Base-by-base conservation (phyloP, 1,140 invertebrate species). In the Calephelis nemesis region DNA sequence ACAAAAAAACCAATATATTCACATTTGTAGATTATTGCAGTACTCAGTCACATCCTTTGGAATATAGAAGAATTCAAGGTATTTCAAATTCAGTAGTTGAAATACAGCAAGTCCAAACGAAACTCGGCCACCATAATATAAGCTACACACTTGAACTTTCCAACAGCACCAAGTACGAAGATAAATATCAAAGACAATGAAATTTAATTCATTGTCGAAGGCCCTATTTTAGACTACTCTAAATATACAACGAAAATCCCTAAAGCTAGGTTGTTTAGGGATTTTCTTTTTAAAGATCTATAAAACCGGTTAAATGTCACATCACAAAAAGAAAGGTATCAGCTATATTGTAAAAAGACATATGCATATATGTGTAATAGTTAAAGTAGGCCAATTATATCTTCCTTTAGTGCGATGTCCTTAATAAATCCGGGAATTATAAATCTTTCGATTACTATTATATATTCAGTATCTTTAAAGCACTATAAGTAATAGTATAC, bases 101-200 rank as follows among this genome's bases (percentile, higher is more conserved):
- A 58, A 58, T 12, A 58, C 30, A 12, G 19, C 30, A 58, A 58
- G 54, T 30, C 54, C 54, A 58, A 58, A 58, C 54, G 54, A 58
- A 58, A 58, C 54, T 58, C 30, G 54, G 54, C 54, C 54, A 58
- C 54, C 54, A 39, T 12, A 58, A 58, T 30, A 58, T 58, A 11
- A 58, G 54, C 54, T 58, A 58, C 54, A 58, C 54, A 58, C 54
- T 58, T 58, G 11, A 39, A 58, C 39, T 58, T 12, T 12, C 39
- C 6, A 7, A 5, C 54, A 58, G 54, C 19, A 58, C 30, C 19
- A 58, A 58, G 19, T 39, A 58, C 11, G 19, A 30, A 30, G 52
- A 9, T 39, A 45, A 45, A 45, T 9, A 45, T 45, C 6, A 8
- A 42, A 45, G 42, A 45, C 19, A 30, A 15, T 54, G 9, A 49